Conservation (phyloP, 2,888 invertebrate species). For the Apamea sordens region DNA sequence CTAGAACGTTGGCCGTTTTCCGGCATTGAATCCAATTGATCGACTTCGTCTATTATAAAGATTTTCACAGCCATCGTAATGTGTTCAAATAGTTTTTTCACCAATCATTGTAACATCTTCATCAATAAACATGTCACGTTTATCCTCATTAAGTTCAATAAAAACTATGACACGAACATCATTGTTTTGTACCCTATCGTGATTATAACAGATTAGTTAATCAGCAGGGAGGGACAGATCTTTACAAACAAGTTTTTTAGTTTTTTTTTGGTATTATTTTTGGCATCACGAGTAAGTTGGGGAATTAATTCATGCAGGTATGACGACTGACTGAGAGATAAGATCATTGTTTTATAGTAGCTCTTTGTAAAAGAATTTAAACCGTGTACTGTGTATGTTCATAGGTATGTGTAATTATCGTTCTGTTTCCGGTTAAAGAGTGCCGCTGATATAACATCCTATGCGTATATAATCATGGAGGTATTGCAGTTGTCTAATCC, state of each 20-base stretch:
- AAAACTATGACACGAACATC: conserved; percentile 43
- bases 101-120: conserved; percentile 30
- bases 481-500: background rate
- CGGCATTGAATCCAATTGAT: no score
- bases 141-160: conserved; percentile 22
- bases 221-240: conserved; percentile 27
- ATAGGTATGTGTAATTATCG: background rate
- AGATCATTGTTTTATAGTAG: background rate
- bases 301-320: conserved; percentile 10
- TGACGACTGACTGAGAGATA: background rate
- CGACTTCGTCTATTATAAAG: background rate
- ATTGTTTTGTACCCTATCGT: conserved; percentile 37
- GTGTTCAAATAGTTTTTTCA: conserved; percentile 29
- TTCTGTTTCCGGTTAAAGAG: background rate
- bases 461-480: background rate
- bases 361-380: background rate
- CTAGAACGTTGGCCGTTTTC: background rate
- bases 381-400: background rate
- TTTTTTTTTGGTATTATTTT: background rate
- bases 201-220: conserved; percentile 20
- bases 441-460: background rate
- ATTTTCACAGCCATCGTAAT: background rate
- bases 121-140: conserved; percentile 38
- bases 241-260: background rate
- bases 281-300: background rate